Base-by-base conservation (phyloP, 2,797 vertebrate genomes). In the Helarctos malayanus region DNA sequence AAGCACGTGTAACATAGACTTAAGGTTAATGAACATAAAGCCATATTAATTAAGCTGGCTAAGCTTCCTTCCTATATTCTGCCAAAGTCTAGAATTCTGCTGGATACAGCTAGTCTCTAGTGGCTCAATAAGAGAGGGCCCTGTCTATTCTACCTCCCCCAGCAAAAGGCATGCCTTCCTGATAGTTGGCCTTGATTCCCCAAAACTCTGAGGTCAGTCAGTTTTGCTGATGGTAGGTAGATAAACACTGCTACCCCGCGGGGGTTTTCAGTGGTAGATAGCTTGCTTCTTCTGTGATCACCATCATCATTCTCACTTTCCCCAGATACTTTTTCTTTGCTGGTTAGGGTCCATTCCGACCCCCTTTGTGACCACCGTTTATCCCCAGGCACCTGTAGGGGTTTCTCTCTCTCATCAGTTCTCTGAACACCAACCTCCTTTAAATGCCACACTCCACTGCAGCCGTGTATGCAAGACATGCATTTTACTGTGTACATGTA, bases 11-110 rank as follows among this genome's bases (percentile, higher is more conserved):
- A 91, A 91, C 65, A 71, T 6, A 25, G 63, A 61, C 49, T 82
- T 91, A 61, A 83, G 75, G 89, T 93, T 91, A 84, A 78, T 94
- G 92, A 96, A 89, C 35, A 78, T 81, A 89, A 95, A 94, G 7
- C 45, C 86, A 57, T 84, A 90, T 63, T 94, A 94, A 92, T 94
- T 76, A 97, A 61, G 41, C 16, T 86, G 63, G 63, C 45, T 56
- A 93, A 84, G 23, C 59, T 91, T 91, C 25, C n/a, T 87, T 75
- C 19, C 7, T 32, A 38, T 32, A 87, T 23, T 75, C 32, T 90
- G 61, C 54, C 69, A 80, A 87, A 80, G 96, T 86, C 19, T 89
- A 68, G 41, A 92, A 57, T 83, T 86, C 68, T 75, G 13, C 54
- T 76, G 23, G 13, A 25, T 85, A 59, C 14, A 71, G 76, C 23